Base-by-base conservation (phyloP, 1,140 invertebrate species). In the Aphaenogaster ashmeadi region DNA sequence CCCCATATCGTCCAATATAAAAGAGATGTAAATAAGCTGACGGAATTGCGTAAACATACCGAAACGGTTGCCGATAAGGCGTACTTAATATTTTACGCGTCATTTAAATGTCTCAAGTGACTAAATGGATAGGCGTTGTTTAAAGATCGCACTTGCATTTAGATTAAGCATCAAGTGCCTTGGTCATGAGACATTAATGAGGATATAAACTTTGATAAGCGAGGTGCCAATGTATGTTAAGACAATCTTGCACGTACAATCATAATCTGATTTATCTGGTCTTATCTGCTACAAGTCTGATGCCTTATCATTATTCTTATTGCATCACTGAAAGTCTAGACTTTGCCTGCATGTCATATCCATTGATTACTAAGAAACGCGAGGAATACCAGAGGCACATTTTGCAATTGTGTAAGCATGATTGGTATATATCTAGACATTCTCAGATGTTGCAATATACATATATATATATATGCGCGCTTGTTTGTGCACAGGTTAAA, bases 261-360 rank as follows among this genome's bases (percentile, higher is more conserved):
- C 3, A 69, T 9, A 71, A 56, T 44, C 36, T 54, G 52, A 80
- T 80, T 66, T 38, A n/a, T 52, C 44, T 50, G 15, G 41, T 3
- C 33, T 88, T 88, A 88, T 88, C 67, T 66, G 4, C 1, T 27
- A 13, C 7, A n/a, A n/a, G 18, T 18, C 33, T 36, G 8, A 47
- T 27, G 38, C 27, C 50, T 71, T 72, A 72, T 64, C 36, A 60
- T 47, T 66, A 13, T 60, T 50, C 15, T 47, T 15, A 8, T 77
- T 88, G 9, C 27, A 54, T 52, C 72, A 86, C 33, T 41, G 47
- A 72, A 78, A 13, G 78, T 86, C 11, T 71, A 79, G n/a, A 56
- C 44, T 60, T 86, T 66, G 27, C 36, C 6, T 77, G 52, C 27
- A 33, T 47, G 33, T 15, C 52, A 58, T 84, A 62, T 77, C 1